A percentile compares a stretch with the other conserved stretches of the same genome.
These are phyloP conservation scores for Erpetoichthys calabaricus DNA, from an alignment of 2,797 vertebrate genomes.

Conservation along the genomic window DNA sequence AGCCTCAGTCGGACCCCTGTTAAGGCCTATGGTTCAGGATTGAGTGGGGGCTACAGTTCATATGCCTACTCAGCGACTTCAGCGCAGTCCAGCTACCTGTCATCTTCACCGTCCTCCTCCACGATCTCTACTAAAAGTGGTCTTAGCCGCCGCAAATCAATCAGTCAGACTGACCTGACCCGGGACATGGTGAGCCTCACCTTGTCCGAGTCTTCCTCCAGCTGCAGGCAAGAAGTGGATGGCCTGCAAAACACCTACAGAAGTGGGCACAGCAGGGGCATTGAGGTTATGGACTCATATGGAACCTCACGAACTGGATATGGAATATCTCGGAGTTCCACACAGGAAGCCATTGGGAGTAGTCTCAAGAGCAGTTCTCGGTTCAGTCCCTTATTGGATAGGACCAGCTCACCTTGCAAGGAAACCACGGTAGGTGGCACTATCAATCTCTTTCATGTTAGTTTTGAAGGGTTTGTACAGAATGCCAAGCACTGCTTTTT, in stretches of 20 bases:
- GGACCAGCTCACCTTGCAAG: slow-evolving; percentile 35
- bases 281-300: slow-evolving; percentile 48
- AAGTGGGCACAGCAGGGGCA: slow-evolving; percentile 36
- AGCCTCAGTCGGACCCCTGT: slow-evolving; percentile 55
- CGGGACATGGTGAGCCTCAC: slow-evolving; percentile 67
- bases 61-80: slow-evolving; percentile 32
- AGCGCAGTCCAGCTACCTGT: slow-evolving; percentile 54
- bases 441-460: background rate
- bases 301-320: slow-evolving; percentile 30
- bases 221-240: slow-evolving; percentile 40
- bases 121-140: slow-evolving; percentile 37
- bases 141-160: slow-evolving; percentile 68
- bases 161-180: slow-evolving; percentile 82
- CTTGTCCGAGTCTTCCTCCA: slow-evolving; percentile 43
- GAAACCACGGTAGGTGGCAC: slow-evolving; percentile 52
- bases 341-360: slow-evolving; percentile 50
- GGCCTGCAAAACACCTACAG: slow-evolving; percentile 58
- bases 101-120: slow-evolving; percentile 25
- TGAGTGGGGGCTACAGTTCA: slow-evolving; percentile 56
- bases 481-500: too few species aligned
- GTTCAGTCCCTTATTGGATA: slow-evolving; percentile 46
- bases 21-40: slow-evolving; percentile 46
- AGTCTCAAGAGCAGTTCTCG: slow-evolving; percentile 29
- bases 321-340: slow-evolving; percentile 42
- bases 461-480: too few species aligned